Evolutionary conservation across 2,888 invertebrate genomes (phyloP).

Genomic region (Drosophila quinaria): DNA sequence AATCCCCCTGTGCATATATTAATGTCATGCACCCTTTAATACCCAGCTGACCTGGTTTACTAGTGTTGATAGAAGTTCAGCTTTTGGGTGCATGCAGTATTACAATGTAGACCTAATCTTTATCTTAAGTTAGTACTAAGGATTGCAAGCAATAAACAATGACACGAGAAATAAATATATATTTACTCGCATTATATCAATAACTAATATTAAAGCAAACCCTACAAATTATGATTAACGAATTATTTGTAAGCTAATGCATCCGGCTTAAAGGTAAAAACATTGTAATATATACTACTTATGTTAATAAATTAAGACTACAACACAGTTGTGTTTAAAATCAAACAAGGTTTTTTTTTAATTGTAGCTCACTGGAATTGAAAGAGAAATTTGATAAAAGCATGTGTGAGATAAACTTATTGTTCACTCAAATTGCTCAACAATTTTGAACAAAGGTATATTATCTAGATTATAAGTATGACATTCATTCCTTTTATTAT

Average conservation of each 20-base stretch:
- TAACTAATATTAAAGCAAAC: constrained; percentile 17
- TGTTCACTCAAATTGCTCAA: background rate
- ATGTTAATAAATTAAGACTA: constrained; percentile 52
- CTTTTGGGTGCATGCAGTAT: constrained; percentile 57
- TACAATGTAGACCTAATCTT: constrained; percentile 24
- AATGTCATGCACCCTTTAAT: constrained; percentile 27
- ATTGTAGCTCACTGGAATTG: background rate
- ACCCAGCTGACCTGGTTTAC: constrained; percentile 13
- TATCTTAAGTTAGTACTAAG: constrained; percentile 34
- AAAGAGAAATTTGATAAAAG: background rate
- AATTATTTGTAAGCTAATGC: constrained; percentile 20
- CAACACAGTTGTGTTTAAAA: constrained; percentile 26
- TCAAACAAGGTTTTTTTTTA: background rate
- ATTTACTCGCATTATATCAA: constrained; percentile 32
- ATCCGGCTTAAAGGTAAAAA: constrained; percentile 14
- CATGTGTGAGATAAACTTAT: background rate
- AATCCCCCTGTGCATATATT: constrained; percentile 55
- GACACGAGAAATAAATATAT: constrained; percentile 15
- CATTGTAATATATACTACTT: constrained; percentile 39
- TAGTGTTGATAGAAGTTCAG: constrained; percentile 28
- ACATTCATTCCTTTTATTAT: no score
- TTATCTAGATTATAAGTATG: no score
- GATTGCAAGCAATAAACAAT: constrained; percentile 49
- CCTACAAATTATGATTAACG: constrained; percentile 26
- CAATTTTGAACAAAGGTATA: background rate